Evolutionary conservation across 2,888 invertebrate genomes (phyloP).

Genomic region (Aphidoletes aphidimyza): DNA sequence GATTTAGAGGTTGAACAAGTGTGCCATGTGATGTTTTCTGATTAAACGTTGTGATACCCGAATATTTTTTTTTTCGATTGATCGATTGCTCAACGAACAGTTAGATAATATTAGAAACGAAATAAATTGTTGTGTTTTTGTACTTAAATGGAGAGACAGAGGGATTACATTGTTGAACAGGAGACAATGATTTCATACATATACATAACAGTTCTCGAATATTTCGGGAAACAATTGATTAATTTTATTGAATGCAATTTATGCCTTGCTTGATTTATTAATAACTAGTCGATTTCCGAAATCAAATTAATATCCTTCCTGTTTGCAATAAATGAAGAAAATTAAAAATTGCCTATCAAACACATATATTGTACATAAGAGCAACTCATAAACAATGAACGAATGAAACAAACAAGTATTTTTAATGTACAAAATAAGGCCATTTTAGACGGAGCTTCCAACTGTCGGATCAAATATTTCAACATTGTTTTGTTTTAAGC

Average conservation of each 20-base stretch:
- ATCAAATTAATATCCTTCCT: background rate
- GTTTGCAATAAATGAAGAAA: background rate
- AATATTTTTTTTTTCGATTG: no score
- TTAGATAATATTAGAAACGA: background rate
- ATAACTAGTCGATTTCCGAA: background rate
- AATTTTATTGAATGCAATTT: background rate
- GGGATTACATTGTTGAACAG: background rate
- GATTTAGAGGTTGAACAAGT: no score
- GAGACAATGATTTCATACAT: background rate
- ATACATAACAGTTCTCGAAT: background rate
- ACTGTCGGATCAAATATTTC: no score
- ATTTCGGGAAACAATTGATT: background rate
- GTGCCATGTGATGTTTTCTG: background rate
- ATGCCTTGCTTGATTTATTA: conserved; percentile 28
- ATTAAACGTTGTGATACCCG: background rate
- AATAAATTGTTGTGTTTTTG: background rate
- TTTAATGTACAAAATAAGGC: no score
- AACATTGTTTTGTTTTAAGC: no score
- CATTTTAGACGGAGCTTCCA: no score
- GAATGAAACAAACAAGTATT: no score
- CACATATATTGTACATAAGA: background rate
- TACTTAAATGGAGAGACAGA: conserved; percentile 14
- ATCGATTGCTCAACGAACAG: background rate
- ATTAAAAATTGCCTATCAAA: background rate
- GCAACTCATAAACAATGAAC: no score